A percentile compares a stretch with the other conserved stretches of the same genome.
Conservation (phyloP, 1,140 invertebrate genomes). For the Drosophila melanica region DNA sequence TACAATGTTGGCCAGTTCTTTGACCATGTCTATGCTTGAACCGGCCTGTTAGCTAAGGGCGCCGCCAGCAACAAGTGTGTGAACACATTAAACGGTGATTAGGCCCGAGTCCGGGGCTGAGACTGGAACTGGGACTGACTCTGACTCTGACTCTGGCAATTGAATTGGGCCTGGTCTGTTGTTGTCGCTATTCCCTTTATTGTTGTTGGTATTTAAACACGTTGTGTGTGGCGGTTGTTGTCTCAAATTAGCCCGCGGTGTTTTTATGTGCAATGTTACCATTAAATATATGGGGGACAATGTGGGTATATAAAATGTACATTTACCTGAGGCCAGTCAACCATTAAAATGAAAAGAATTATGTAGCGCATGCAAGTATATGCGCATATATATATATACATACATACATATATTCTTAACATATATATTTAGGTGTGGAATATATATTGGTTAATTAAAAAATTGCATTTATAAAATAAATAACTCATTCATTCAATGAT, state of each 20-base stretch:
- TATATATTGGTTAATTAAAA: too few relatives aligned
- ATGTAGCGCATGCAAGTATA: neutral
- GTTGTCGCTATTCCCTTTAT: slow-evolving; percentile 28
- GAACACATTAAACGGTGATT: slow-evolving; percentile 80
- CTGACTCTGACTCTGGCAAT: neutral
- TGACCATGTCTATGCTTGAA: slow-evolving; percentile 54
- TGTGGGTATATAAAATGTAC: slow-evolving; percentile 53
- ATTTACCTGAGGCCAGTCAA: slow-evolving; percentile 20
- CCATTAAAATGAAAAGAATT: slow-evolving; percentile 24
- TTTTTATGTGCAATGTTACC: slow-evolving; percentile 38
- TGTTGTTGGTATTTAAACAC: slow-evolving; percentile 15
- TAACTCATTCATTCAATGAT: too few relatives aligned
- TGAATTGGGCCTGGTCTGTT: neutral
- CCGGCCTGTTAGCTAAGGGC: slow-evolving; percentile 58
- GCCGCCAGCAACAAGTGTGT: slow-evolving; percentile 77
- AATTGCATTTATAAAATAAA: too few relatives aligned
- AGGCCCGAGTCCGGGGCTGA: slow-evolving; percentile 36
- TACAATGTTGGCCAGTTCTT: slow-evolving; percentile 51
- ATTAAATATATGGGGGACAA: slow-evolving; percentile 44
- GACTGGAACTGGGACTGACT: neutral
- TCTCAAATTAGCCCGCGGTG: slow-evolving; percentile 59
- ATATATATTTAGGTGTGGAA: too few relatives aligned
- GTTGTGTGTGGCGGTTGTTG: slow-evolving; percentile 47
- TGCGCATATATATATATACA: neutral
- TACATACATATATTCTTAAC: too few relatives aligned